phyloP scores from a whole-genome alignment of 2,797 vertebrate genomes.

The Eulemur albifrons region DNA sequence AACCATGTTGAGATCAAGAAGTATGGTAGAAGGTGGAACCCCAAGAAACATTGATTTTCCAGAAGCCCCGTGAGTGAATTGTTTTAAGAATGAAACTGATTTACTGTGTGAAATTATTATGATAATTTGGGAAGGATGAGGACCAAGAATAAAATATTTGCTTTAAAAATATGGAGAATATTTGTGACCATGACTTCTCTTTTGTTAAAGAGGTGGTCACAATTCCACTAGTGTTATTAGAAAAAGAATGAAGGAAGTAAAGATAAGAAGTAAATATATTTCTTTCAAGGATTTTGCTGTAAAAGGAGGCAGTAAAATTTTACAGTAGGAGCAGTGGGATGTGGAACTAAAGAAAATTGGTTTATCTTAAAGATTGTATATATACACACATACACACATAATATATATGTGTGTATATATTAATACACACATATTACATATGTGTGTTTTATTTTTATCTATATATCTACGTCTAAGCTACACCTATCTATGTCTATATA shows the following conservation, averaged over 20 bases:
- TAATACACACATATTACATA: background rate
- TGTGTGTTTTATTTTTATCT: background rate
- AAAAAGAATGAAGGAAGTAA: background rate
- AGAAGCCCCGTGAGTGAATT: background rate
- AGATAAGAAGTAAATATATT: background rate
- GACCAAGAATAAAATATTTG: background rate
- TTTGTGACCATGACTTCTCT: background rate
- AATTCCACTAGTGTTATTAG: background rate
- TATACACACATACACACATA: too few species aligned
- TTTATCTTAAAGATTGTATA: background rate
- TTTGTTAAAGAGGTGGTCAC: background rate
- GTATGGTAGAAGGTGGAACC: background rate
- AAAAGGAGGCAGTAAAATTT: background rate
- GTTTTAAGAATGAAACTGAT: background rate
- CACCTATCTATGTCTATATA: background rate
- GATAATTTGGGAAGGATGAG: background rate
- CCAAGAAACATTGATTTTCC: background rate
- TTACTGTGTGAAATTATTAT: background rate
- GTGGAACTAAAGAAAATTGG: background rate
- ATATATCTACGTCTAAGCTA: background rate
- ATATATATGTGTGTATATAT: background rate
- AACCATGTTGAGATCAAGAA: background rate
- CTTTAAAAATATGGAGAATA: background rate
- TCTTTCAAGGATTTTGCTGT: background rate
- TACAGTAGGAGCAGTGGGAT: background rate